Evolutionary conservation across 2,888 invertebrate species (phyloP).

Genomic region (Eristalis pertinax): DNA sequence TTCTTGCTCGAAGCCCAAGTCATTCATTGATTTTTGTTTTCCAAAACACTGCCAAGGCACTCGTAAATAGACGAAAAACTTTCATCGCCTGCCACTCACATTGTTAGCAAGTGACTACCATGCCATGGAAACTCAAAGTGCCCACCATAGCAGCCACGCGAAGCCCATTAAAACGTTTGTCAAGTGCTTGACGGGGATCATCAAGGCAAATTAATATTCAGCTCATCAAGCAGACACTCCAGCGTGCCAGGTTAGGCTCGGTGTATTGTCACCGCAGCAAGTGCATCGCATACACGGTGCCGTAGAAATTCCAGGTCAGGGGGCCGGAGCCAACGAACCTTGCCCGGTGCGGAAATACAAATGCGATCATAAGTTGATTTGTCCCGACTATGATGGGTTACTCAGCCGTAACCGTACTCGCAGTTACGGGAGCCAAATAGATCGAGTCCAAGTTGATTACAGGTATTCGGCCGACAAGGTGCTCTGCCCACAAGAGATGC

Average conservation of each 20-base stretch:
- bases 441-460: slow-evolving; percentile 22
- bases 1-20: slow-evolving; percentile 1
- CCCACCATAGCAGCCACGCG: background rate
- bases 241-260: background rate
- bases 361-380: slow-evolving; percentile 19
- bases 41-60: slow-evolving; percentile 1
- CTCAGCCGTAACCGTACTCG: slow-evolving; percentile 14
- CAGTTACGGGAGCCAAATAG: slow-evolving; percentile 23
- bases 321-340: slow-evolving; percentile 38
- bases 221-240: slow-evolving; percentile 27
- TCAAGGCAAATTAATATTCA: slow-evolving; percentile 39
- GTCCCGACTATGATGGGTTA: slow-evolving; percentile 38
- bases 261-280: slow-evolving; percentile 1
- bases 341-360: slow-evolving; percentile 38
- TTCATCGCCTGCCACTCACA: slow-evolving; percentile 36
- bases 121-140: background rate
- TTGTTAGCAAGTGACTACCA: background rate
- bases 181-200: slow-evolving; percentile 8
- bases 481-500: background rate
- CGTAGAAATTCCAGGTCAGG: slow-evolving; percentile 36
- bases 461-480: slow-evolving; percentile 7
- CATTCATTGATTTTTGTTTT: slow-evolving; percentile 29
- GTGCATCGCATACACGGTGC: slow-evolving; percentile 2
- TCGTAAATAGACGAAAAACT: slow-evolving; percentile 26
- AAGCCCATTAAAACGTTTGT: slow-evolving; percentile 29